A percentile compares a stretch with the other conserved stretches of the same genome.
Conservation (phyloP, 2,797 vertebrate species). For the Selene dorsalis region DNA sequence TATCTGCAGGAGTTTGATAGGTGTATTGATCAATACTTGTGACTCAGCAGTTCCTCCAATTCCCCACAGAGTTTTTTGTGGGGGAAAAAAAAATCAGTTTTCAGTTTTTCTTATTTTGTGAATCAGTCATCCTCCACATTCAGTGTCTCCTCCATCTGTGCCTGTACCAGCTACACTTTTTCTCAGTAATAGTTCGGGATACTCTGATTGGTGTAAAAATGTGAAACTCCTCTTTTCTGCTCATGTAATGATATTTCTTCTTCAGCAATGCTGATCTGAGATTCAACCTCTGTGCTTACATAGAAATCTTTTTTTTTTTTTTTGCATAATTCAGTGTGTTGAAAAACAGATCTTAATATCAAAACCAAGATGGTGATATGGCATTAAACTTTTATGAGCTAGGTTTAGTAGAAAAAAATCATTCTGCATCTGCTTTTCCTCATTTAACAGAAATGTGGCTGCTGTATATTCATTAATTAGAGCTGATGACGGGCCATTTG, state of each 20-base stretch:
- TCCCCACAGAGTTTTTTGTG: conserved; percentile 14
- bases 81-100: conserved; percentile 13
- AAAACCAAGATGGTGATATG: conserved; percentile 30
- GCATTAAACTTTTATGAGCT: conserved; percentile 48
- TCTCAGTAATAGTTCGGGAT: neutral
- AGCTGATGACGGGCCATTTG: conserved; percentile 6
- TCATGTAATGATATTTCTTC: neutral
- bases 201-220: conserved; percentile 5
- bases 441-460: conserved; percentile 4
- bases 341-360: conserved; percentile 14
- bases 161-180: neutral
- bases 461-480: conserved; percentile 34
- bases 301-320: too few species aligned
- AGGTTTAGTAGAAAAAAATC: conserved; percentile 1
- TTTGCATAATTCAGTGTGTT: conserved; percentile 27
- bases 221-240: neutral
- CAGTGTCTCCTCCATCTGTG: neutral
- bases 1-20: conserved; percentile 34
- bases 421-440: conserved; percentile 1
- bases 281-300: neutral
- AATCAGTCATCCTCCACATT: conserved; percentile 6
- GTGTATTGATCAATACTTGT: conserved; percentile 47
- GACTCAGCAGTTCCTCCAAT: conserved; percentile 35
- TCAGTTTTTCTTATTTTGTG: neutral
- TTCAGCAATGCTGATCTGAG: conserved; percentile 8